Evolutionary conservation across 2,888 invertebrate genomes (phyloP).

Genomic region (Chirona hameri): DNA sequence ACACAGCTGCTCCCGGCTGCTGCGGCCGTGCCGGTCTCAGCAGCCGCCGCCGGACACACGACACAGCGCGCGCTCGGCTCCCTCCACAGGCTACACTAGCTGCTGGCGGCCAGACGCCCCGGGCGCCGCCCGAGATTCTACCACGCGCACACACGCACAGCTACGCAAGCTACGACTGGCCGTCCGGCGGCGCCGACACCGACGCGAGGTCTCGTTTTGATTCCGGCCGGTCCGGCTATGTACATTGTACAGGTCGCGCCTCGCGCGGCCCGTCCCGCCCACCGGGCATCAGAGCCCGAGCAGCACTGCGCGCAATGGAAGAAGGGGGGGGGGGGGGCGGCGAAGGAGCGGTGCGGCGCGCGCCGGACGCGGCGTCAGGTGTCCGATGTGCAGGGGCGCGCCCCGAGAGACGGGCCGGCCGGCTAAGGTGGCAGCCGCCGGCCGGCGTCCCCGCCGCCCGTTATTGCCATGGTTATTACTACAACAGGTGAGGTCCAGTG

Average conservation of each 20-base stretch:
- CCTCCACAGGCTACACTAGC: background rate
- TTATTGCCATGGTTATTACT: constrained; percentile 28
- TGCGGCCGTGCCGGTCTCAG: background rate
- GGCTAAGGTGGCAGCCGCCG: constrained; percentile 30
- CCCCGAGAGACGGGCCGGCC: background rate
- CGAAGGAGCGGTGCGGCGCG: background rate
- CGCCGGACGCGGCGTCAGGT: background rate
- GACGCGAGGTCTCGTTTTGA: background rate
- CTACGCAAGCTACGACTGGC: too few relatives aligned
- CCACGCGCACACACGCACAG: background rate
- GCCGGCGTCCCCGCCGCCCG: background rate
- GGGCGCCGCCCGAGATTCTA: background rate
- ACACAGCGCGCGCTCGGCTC: background rate
- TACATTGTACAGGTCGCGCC: background rate
- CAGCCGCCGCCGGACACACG: background rate
- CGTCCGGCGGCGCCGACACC: background rate
- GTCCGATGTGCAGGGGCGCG: background rate
- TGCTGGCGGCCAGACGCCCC: background rate
- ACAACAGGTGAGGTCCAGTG: background rate
- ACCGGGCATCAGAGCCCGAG: background rate
- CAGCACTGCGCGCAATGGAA: background rate
- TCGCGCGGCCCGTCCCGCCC: background rate
- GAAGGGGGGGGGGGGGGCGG: background rate
- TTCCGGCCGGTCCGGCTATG: background rate
- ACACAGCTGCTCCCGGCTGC: background rate